Evolutionary conservation across 1,140 invertebrate genomes (phyloP).

Genomic region (Halyomorpha halys): DNA sequence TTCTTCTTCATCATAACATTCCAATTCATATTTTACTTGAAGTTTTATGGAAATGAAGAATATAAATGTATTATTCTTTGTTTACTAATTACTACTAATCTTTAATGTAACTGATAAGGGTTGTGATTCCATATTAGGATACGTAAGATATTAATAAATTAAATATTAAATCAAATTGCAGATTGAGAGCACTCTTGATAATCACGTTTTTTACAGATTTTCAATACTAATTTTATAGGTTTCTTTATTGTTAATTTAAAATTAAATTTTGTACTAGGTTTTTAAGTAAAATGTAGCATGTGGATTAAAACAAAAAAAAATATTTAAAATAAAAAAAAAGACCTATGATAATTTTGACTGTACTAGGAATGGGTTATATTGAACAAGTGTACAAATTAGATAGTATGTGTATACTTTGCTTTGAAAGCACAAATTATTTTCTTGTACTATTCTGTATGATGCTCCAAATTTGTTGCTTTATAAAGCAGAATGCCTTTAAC

Average conservation of each 20-base stretch:
- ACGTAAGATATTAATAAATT: conserved; percentile 12
- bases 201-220: conserved; percentile 18
- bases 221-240: conserved; percentile 14
- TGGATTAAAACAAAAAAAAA: background rate
- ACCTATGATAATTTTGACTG: conserved; percentile 7
- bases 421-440: conserved; percentile 16
- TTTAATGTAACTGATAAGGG: conserved; percentile 12
- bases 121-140: conserved; percentile 16
- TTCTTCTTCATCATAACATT: conserved; percentile 10
- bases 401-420: conserved; percentile 8
- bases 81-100: background rate
- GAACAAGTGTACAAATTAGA: conserved; percentile 15
- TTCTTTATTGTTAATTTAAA: conserved; percentile 15
- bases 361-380: conserved; percentile 15
- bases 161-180: conserved; percentile 16
- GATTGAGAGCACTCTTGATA: conserved; percentile 15
- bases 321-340: too few relatives aligned
- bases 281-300: conserved; percentile 14
- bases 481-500: conserved; percentile 11
- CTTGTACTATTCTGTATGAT: conserved; percentile 9
- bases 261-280: conserved; percentile 10
- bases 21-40: conserved; percentile 5
- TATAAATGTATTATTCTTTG: conserved; percentile 6
- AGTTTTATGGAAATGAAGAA: background rate
- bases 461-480: background rate